Base-by-base conservation (phyloP, 2,888 invertebrate species). In the Fissipunctia ypsillon region DNA sequence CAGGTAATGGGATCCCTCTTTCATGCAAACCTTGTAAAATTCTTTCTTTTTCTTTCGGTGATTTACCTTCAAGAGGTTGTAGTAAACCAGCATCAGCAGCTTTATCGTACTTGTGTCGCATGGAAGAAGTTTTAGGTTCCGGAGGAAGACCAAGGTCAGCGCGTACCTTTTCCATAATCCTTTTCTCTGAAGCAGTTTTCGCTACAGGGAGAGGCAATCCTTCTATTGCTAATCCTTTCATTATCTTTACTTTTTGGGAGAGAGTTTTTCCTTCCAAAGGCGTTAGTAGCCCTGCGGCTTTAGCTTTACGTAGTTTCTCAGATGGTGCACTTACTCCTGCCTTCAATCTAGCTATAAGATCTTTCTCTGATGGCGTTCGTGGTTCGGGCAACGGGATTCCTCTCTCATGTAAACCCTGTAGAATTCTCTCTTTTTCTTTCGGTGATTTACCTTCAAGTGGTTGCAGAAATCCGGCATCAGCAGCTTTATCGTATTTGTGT, bases 131-230 rank as follows among this genome's bases (percentile, higher is more conserved):
- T n/a, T n/a, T n/a, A n/a, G n/a, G n/a, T n/a, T n/a, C n/a, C n/a
- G n/a, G n/a, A n/a, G n/a, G n/a, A n/a, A n/a, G n/a, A n/a, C n/a
- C n/a, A n/a, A n/a, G n/a, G n/a, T n/a, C n/a, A n/a, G n/a, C n/a
- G n/a, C n/a, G n/a, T n/a, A n/a, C n/a, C n/a, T n/a, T n/a, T n/a
- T n/a, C n/a, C n/a, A n/a, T n/a, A n/a, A n/a, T n/a, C n/a, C n/a
- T n/a, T n/a, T n/a, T n/a, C n/a, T n/a, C n/a, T n/a, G n/a, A n/a
- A n/a, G n/a, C n/a, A n/a, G n/a, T n/a, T n/a, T n/a, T n/a, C 0
- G 7, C 54, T 43, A 54, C 70, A 12, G 70, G 71, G 12, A 71
- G 54, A 12, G n/a, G 71, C 7, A 71, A 1, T n/a, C 71, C 71
- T 45, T 71, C n/a, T 28, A 38, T 70, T 14, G 71, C 71, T 14